A percentile compares a stretch with the other conserved stretches of the same genome.
Evolutionary conservation across 2,888 invertebrate species (phyloP).

Genomic region (Xestobium rufovillosum): DNA sequence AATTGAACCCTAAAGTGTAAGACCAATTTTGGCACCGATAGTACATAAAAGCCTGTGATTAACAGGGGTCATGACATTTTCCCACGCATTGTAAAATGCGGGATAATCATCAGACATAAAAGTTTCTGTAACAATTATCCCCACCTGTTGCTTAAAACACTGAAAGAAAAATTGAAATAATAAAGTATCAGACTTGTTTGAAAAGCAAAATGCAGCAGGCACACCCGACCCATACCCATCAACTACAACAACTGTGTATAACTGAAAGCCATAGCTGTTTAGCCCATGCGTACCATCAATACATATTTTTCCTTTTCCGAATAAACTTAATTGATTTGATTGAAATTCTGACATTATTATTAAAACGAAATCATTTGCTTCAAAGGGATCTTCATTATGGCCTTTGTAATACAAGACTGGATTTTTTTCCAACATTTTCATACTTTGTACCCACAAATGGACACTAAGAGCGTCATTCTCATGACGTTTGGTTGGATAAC

Average conservation of each 20-base stretch:
- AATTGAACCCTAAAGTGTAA: too few relatives aligned
- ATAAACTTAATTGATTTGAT: constrained; percentile 5
- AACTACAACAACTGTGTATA: constrained; percentile 12
- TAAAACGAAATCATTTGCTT: constrained; percentile 10
- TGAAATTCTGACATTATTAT: constrained; percentile 16
- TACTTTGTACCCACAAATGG: too few relatives aligned
- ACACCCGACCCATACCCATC: constrained; percentile 14
- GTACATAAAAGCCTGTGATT: too few relatives aligned
- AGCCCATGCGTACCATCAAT: constrained; percentile 13
- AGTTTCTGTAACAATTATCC: constrained; percentile 5
- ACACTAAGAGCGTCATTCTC: constrained; percentile 9
- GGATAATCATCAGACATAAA: constrained; percentile 14
- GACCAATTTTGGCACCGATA: too few relatives aligned
- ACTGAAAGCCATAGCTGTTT: constrained; percentile 13
- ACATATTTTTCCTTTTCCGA: constrained; percentile 9
- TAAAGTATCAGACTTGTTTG: constrained; percentile 11
- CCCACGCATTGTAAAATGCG: constrained; percentile 14
- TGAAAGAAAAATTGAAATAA: constrained; percentile 13
- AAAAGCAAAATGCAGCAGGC: constrained; percentile 17
- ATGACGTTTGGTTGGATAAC: too few relatives aligned
- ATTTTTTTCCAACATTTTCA: too few relatives aligned
- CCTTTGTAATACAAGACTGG: too few relatives aligned
- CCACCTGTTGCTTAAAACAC: constrained; percentile 8
- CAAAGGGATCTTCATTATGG: too few relatives aligned
- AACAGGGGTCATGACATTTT: constrained; percentile 9